A percentile compares a stretch with the other conserved stretches of the same genome.
Evolutionary conservation across 2,797 vertebrate species (phyloP).

Genomic region (Gymnocypris eckloni): DNA sequence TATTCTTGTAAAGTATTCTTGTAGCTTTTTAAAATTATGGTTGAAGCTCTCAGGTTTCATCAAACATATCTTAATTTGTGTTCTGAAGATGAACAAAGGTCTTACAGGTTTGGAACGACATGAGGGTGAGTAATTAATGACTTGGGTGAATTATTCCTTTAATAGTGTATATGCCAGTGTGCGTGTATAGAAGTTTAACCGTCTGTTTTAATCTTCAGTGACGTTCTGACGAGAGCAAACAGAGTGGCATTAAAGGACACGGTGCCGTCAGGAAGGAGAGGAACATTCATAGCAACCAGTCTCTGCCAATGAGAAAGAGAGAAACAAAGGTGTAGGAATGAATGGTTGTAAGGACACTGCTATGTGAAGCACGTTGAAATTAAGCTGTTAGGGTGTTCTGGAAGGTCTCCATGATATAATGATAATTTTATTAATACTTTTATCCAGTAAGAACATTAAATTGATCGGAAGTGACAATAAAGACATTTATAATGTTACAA

Average conservation of each 20-base stretch:
- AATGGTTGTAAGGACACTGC: not conserved
- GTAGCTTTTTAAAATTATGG: no score
- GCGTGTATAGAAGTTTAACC: conserved; percentile 71
- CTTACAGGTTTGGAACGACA: no score
- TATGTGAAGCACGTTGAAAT: not conserved
- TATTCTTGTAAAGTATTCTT: no score
- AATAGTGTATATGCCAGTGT: not conserved
- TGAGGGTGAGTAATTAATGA: no score
- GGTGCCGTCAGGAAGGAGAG: conserved; percentile 90
- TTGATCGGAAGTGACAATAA: no score
- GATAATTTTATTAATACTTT: no score
- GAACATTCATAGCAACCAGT: conserved; percentile 98
- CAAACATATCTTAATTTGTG: no score
- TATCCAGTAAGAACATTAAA: not conserved
- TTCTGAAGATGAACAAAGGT: no score
- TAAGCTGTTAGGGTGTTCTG: not conserved
- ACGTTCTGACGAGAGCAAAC: conserved; percentile 95
- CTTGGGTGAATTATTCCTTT: not conserved
- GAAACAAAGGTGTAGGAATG: not conserved
- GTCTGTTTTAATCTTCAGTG: conserved; percentile 98
- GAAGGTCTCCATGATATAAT: not conserved
- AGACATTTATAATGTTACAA: no score
- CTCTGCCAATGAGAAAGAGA: conserved; percentile 76
- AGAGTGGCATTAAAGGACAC: conserved; percentile 97
- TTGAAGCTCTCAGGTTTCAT: no score